phyloP scores from a whole-genome alignment of 2,888 invertebrate species.

The Teleogryllus oceanicus region DNA sequence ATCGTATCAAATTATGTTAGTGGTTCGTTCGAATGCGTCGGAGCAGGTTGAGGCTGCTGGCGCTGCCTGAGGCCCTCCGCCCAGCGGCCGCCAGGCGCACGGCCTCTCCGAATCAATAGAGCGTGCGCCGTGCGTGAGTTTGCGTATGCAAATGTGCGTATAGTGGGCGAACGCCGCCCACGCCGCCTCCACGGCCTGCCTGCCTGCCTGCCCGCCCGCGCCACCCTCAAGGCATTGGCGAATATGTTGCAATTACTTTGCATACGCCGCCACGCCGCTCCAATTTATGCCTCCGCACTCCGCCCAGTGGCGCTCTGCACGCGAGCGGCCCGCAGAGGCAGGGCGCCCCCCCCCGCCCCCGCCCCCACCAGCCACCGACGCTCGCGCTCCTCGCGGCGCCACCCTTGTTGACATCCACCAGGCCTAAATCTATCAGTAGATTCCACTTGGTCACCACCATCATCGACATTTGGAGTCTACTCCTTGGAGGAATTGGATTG shows the following conservation, averaged over 20 bases:
- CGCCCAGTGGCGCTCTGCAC: not conserved
- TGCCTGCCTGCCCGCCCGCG: not conserved
- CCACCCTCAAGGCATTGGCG: not conserved
- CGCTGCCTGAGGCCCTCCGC: no score
- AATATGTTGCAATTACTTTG: slow-evolving; percentile 3
- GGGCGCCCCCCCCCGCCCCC: not conserved
- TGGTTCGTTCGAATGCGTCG: no score
- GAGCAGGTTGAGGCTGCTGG: no score
- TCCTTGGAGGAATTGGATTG: no score
- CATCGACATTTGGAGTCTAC: no score
- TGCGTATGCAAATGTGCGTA: not conserved
- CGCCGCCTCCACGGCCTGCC: not conserved
- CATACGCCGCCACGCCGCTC: not conserved
- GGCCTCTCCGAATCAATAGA: not conserved
- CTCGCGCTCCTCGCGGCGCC: no score
- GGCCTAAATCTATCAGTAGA: no score
- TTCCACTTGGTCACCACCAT: no score
- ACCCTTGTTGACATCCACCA: no score
- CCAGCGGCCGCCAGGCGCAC: no score
- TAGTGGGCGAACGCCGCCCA: not conserved
- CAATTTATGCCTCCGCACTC: not conserved
- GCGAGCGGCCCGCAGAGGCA: not conserved
- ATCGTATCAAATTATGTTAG: no score
- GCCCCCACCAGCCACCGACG: not conserved
- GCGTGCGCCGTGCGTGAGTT: not conserved